phyloP scores from a whole-genome alignment of 2,888 invertebrate species.

The Smittia sp. region DNA sequence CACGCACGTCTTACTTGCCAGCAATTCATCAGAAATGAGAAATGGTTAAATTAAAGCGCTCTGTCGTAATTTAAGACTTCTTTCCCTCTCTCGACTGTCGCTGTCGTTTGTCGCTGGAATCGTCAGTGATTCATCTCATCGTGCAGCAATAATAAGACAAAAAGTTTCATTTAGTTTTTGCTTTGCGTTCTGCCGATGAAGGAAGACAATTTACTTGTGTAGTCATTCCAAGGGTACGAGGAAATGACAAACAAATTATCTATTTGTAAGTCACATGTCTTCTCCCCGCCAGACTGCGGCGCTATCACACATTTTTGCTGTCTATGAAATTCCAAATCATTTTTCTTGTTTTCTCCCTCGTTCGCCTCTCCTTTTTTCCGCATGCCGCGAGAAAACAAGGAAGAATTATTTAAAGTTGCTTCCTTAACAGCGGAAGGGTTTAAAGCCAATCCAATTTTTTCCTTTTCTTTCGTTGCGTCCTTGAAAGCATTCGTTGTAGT shows the following conservation, averaged over 20 bases:
- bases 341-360: not conserved
- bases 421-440: not conserved
- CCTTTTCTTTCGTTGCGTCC: not conserved
- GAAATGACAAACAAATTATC: conserved; percentile 25
- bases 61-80: conserved; percentile 14
- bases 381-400: not conserved
- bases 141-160: conserved; percentile 17
- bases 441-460: not conserved
- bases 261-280: conserved; percentile 7
- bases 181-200: not conserved
- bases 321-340: not conserved
- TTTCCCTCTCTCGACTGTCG: not conserved
- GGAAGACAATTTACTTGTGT: not conserved
- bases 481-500: not conserved
- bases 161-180: conserved; percentile 13
- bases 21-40: conserved; percentile 36
- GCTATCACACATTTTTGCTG: not conserved
- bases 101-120: conserved; percentile 11
- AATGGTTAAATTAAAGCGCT: conserved; percentile 35
- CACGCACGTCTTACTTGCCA: conserved; percentile 26
- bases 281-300: not conserved
- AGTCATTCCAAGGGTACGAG: not conserved
- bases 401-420: no score
- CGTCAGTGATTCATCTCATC: conserved; percentile 19
- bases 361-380: not conserved